Evolutionary conservation across 2,113 vertebrate genomes (phyloP), one percentile per base, ranked within the genome.

Genomic region (Cnemophilus loriae): DNA sequence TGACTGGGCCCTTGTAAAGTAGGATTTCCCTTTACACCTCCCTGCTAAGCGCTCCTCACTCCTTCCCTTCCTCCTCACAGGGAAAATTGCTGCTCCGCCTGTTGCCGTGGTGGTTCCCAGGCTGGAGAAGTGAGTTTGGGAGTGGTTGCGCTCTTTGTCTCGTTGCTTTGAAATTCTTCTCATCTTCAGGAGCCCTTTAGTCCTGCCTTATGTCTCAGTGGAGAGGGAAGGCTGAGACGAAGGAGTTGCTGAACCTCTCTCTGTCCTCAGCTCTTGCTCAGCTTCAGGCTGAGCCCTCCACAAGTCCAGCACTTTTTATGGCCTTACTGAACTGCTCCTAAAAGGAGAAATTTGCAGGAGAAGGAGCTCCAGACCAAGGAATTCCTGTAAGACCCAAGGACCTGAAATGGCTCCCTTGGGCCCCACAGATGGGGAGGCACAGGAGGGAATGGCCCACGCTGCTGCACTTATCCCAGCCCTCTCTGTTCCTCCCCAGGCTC

Each of bases 1-100:
- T 83, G 90, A 5, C 80, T 83, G 87, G 81, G 80, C 68, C 57
- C 64, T 63, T 55, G 64, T 47, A 8, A 86, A 78, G 69, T 7
- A 84, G 87, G 85, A 86, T 81, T 82, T 90, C 42, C 68, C 80
- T 93, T 91, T 87, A 56, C 84, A 70, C 94, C 84, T 81, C 73
- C 81, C 87, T 76, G 44, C 85, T 21, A 68, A 81, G 65, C 0
- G 0, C 33, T 82, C 80, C 37, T 87, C n/a, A 6, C 68, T 86
- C 60, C 33, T 91, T 87, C 41, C 49, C 50, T 93, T 70, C 70
- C 65, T 95, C 61, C 74, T 50, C 53, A 27, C 33, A 23, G 61
- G 74, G 73, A 53, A 83, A 95, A 85, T 16, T 19, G 53, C 78
- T 85, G 78, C 92, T 85, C 75, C 3, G 2, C 71, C 50, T 74